Percentiles rank a stretch among this genome's conserved stretches.
Evolutionary conservation across 2,113 vertebrate species (phyloP).

Genomic region (Chaetodon trifascialis): DNA sequence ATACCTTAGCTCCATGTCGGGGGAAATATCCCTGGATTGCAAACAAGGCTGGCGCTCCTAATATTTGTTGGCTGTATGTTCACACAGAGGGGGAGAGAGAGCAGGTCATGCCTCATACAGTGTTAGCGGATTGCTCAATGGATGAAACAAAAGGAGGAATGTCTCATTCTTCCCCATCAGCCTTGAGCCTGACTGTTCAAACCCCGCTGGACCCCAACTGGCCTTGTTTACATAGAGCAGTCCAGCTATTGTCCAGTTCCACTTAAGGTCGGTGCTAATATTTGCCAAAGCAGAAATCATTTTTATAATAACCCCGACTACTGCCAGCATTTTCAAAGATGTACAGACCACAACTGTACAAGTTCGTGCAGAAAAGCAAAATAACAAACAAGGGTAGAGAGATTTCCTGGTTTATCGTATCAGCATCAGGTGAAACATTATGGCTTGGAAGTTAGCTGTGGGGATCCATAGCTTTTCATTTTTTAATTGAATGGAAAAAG

Average conservation of each 20-base stretch:
- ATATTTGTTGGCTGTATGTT: conserved; percentile 48
- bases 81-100: conserved; percentile 44
- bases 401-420: too few relatives aligned
- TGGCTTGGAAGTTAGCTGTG: too few relatives aligned
- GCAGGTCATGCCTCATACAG: conserved; percentile 46
- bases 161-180: conserved; percentile 22
- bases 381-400: too few relatives aligned
- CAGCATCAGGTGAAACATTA: too few relatives aligned
- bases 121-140: conserved; percentile 9
- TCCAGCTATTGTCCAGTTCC: too few relatives aligned
- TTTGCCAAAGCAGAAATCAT: neutral
- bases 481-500: too few relatives aligned
- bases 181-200: conserved; percentile 21
- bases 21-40: conserved; percentile 15
- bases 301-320: too few relatives aligned
- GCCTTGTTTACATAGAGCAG: conserved; percentile 20
- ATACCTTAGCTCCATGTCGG: conserved; percentile 12
- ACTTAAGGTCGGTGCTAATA: too few relatives aligned
- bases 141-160: conserved; percentile 72
- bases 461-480: too few relatives aligned
- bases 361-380: too few relatives aligned
- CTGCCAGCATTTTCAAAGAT: neutral
- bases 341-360: neutral
- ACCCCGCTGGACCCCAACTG: conserved; percentile 1
- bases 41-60: conserved; percentile 20